Conservation (phyloP, 1,140 invertebrate species). For the Ooceraea biroi region DNA sequence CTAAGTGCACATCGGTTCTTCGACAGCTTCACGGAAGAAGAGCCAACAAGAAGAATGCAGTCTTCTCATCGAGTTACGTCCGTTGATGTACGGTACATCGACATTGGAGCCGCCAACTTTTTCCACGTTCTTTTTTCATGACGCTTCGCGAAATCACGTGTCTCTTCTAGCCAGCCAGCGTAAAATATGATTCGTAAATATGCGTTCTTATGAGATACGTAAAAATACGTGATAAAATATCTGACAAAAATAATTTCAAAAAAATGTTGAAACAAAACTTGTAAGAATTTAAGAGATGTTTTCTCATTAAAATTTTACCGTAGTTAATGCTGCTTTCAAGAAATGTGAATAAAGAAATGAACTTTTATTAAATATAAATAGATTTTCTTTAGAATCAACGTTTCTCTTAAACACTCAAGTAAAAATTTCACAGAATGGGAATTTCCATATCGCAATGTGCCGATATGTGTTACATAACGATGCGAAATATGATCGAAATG, state of each 20-base stretch:
- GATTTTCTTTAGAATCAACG: too few relatives aligned
- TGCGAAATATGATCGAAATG: conserved; percentile 4
- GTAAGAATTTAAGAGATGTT: too few relatives aligned
- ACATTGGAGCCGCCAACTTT: conserved; percentile 47
- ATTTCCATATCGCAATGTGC: background rate
- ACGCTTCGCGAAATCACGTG: conserved; percentile 47
- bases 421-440: conserved; percentile 11
- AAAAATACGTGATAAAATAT: background rate
- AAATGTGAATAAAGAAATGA: too few relatives aligned
- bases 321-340: too few relatives aligned
- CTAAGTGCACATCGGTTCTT: background rate
- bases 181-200: conserved; percentile 46
- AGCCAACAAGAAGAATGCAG: conserved; percentile 79
- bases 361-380: too few relatives aligned
- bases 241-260: too few relatives aligned
- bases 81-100: conserved; percentile 78
- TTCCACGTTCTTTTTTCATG: conserved; percentile 32
- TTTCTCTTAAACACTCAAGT: background rate
- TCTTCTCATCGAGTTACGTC: conserved; percentile 79
- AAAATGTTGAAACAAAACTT: too few relatives aligned
- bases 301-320: too few relatives aligned
- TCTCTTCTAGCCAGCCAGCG: conserved; percentile 41
- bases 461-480: conserved; percentile 23
- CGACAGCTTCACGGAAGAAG: conserved; percentile 76
- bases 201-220: background rate